A percentile compares a stretch with the other conserved stretches of the same genome.
Evolutionary conservation across 2,797 vertebrate species (phyloP).

Genomic region (Phoeniculus purpureus): DNA sequence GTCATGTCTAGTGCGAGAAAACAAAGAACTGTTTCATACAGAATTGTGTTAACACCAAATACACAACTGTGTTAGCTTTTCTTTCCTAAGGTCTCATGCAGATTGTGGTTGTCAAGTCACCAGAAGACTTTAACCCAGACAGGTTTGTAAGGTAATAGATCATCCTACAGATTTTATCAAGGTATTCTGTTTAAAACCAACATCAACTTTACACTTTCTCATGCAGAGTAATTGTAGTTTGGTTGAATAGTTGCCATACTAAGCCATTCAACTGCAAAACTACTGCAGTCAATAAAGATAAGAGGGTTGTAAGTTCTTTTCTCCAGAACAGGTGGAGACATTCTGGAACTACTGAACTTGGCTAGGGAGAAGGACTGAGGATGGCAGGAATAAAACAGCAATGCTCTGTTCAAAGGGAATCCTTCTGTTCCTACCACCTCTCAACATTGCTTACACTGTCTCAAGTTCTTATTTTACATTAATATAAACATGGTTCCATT

Average conservation of each 20-base stretch:
- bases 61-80: not conserved
- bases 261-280: not conserved
- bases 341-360: not conserved
- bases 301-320: not conserved
- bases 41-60: not conserved
- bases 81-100: not conserved
- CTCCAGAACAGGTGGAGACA: not conserved
- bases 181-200: not conserved
- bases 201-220: not conserved
- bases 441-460: not conserved
- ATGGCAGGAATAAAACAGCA: not conserved
- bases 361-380: not conserved
- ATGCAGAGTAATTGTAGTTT: not conserved
- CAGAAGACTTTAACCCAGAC: not conserved
- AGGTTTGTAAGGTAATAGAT: not conserved
- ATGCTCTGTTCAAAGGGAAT: not conserved
- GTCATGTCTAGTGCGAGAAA: not conserved
- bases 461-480: not conserved
- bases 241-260: not conserved
- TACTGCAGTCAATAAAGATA: not conserved
- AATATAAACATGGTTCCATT: not conserved
- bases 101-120: no score
- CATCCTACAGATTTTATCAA: not conserved
- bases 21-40: not conserved
- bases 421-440: not conserved